These are phyloP conservation scores for Drosophila suboccidentalis DNA, from an alignment of 2,888 invertebrate species.

Conservation along the genomic window DNA sequence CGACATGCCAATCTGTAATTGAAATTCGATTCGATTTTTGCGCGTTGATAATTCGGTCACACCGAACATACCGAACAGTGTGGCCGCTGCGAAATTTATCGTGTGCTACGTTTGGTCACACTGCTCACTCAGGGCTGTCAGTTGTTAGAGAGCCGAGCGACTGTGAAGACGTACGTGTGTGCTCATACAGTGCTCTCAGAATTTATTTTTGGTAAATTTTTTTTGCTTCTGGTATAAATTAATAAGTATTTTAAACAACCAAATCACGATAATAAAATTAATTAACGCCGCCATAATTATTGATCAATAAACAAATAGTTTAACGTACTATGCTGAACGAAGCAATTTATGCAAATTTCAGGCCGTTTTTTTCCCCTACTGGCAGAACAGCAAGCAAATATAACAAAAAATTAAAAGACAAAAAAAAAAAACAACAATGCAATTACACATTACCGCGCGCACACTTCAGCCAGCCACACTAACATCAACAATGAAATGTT, in stretches of 20 bases:
- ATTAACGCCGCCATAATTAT: slow-evolving; percentile 57
- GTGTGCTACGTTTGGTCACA: slow-evolving; percentile 44
- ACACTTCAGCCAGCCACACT: slow-evolving; percentile 43
- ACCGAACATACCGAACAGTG: slow-evolving; percentile 28
- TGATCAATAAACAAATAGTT: slow-evolving; percentile 48
- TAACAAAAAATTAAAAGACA: slow-evolving; percentile 16
- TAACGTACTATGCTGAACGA: slow-evolving; percentile 47
- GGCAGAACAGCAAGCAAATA: slow-evolving; percentile 55
- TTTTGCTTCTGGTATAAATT: slow-evolving; percentile 62
- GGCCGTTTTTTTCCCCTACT: slow-evolving; percentile 54
- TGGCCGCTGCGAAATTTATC: slow-evolving; percentile 17
- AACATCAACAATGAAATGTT: slow-evolving; percentile 42
- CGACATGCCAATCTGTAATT: slow-evolving; percentile 16
- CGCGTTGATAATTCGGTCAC: slow-evolving; percentile 32
- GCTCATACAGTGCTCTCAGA: slow-evolving; percentile 78
- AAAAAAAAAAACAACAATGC: slow-evolving; percentile 25
- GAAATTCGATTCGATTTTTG: slow-evolving; percentile 35
- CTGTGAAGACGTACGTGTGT: slow-evolving; percentile 79
- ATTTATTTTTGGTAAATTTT: slow-evolving; percentile 76
- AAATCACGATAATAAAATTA: slow-evolving; percentile 54
- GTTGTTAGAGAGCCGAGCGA: slow-evolving; percentile 70
- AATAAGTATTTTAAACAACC: slow-evolving; percentile 48
- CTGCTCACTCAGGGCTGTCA: slow-evolving; percentile 45
- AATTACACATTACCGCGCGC: slow-evolving; percentile 51
- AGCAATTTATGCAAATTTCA: slow-evolving; percentile 59